A percentile compares a stretch with the other conserved stretches of the same genome.
Evolutionary conservation across 2,797 vertebrate species (phyloP).

Genomic region (Eulemur coronatus): DNA sequence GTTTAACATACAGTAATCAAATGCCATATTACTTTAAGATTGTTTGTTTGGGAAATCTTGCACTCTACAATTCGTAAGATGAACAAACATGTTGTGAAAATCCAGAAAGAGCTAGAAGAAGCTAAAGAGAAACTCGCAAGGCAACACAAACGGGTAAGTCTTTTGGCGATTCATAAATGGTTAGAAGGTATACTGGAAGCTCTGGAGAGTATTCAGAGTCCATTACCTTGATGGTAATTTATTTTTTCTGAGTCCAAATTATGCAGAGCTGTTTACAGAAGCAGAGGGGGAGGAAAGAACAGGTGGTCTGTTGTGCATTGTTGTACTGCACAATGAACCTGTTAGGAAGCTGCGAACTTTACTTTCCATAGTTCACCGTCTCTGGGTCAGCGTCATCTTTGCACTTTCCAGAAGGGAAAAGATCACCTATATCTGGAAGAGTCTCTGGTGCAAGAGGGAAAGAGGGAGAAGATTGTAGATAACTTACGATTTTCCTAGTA

Average conservation of each 20-base stretch:
- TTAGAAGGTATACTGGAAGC: neutral
- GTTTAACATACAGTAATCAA: slow-evolving; percentile 21
- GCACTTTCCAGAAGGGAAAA: neutral
- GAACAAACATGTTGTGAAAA: slow-evolving; percentile 99
- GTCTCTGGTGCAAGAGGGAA: neutral
- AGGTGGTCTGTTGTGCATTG: too few relatives aligned
- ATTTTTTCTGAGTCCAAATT: neutral
- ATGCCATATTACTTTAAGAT: slow-evolving; percentile 83
- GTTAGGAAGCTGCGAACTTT: neutral
- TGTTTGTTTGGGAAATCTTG: slow-evolving; percentile 97
- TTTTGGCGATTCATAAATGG: neutral
- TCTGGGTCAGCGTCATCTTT: neutral
- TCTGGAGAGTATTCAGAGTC: neutral
- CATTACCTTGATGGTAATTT: neutral
- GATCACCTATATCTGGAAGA: neutral
- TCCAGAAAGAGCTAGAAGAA: slow-evolving; percentile 97
- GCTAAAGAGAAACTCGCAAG: slow-evolving; percentile 96
- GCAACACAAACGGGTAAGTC: slow-evolving; percentile 91
- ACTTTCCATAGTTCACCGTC: neutral
- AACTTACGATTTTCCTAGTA: neutral
- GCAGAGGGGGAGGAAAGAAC: neutral
- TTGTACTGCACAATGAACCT: neutral
- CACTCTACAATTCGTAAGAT: slow-evolving; percentile 99
- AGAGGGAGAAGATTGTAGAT: neutral
- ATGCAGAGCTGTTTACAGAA: neutral